Conservation (phyloP, 2,888 invertebrate species). For the Lepetodrilus schrolli region DNA sequence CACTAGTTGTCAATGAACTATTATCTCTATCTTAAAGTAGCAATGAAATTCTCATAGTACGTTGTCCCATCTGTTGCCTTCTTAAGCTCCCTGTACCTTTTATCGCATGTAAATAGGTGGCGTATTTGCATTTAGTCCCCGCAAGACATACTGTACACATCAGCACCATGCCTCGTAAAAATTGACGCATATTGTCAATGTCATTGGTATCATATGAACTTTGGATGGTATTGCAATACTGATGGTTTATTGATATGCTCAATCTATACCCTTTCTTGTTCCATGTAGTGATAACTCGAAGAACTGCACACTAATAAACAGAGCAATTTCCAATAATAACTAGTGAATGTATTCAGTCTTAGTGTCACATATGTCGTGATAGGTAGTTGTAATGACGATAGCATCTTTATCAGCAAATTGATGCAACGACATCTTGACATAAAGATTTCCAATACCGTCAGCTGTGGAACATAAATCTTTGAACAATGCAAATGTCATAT, state of each 20-base stretch:
- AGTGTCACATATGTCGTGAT: not conserved
- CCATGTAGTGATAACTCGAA: not conserved
- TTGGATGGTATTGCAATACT: not conserved
- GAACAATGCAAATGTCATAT: no score
- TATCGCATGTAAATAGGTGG: not conserved
- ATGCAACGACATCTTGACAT: not conserved
- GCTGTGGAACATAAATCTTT: no score
- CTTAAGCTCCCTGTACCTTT: not conserved
- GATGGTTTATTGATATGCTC: not conserved
- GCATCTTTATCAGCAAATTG: not conserved
- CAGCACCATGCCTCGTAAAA: not conserved
- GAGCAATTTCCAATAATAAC: not conserved
- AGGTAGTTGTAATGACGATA: not conserved
- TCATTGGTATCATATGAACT: not conserved
- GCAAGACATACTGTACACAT: not conserved
- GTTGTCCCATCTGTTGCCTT: not conserved
- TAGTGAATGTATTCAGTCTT: no score
- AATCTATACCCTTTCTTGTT: not conserved
- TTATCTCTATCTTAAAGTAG: not conserved
- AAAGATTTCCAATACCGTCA: slow-evolving; percentile 25
- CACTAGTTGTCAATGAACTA: not conserved
- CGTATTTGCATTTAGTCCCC: not conserved
- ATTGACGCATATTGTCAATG: slow-evolving; percentile 5
- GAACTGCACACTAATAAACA: not conserved
- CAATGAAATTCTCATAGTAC: not conserved